Evolutionary conservation across 37 sponge, comb jelly and placozoan genomes (phyloP), one percentile per base, ranked within the genome.

Genomic region (Diacarnus erythraeanus): DNA sequence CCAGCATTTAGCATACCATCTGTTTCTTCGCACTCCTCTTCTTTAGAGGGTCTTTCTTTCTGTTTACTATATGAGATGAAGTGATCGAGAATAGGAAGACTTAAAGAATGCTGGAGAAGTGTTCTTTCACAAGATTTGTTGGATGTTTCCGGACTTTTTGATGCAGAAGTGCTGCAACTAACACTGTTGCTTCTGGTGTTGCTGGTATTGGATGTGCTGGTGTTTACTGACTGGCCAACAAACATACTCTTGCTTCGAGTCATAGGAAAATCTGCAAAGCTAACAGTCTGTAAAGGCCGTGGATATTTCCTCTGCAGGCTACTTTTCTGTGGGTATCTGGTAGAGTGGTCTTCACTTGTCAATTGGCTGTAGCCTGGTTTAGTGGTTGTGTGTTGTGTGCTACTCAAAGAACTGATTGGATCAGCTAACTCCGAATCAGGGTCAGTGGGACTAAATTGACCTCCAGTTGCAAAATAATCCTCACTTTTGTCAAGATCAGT

Each of bases 181-280:
- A n/a, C n/a, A n/a, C n/a, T n/a, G n/a, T n/a, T n/a, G n/a, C n/a
- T n/a, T n/a, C n/a, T n/a, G n/a, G n/a, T n/a, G n/a, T n/a, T n/a
- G n/a, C n/a, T n/a, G n/a, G n/a, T n/a, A n/a, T n/a, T n/a, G n/a
- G n/a, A n/a, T n/a, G n/a, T n/a, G n/a, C n/a, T n/a, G n/a, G n/a
- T n/a, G n/a, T n/a, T n/a, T n/a, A n/a, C 36, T 26, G 38, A 71
- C 12, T 35, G 56, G 27, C 56, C 57, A 30, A 35, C 35, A 57
- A 30, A 31, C 74, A 22, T 51, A 42, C 3, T 58, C 17, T 59
- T 74, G 38, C 40, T 78, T 2, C 78, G 57, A 2, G 78, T 66
- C 78, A 78, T 78, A 38, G 51, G 47, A 1, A 30, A 20, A 30
- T 78, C 67, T 25, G 67, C 66, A 22, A 78, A 78, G 30, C 67